These are phyloP conservation scores for Acronicta leporina DNA, from an alignment of 2,888 invertebrate genomes.

Conservation along the genomic window DNA sequence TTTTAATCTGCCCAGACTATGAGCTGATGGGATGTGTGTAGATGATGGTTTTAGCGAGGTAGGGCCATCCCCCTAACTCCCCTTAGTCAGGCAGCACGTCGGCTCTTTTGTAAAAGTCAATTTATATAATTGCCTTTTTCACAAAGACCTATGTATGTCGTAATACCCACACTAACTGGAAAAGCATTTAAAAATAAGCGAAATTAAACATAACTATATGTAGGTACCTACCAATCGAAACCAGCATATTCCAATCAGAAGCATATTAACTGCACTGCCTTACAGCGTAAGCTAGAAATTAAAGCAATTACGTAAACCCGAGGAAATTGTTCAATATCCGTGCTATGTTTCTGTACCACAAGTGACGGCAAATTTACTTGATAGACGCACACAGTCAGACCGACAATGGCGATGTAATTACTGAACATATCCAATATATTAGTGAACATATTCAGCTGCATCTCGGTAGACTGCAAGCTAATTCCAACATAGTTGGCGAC, in stretches of 20 bases:
- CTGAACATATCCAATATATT: constrained; percentile 14
- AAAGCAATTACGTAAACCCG: constrained; percentile 66
- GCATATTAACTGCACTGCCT: constrained; percentile 18
- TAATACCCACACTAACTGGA: constrained; percentile 13
- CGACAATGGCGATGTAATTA: constrained; percentile 56
- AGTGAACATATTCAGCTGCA: too few relatives aligned
- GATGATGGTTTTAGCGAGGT: too few relatives aligned
- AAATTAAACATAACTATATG: constrained; percentile 44
- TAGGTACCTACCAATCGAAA: constrained; percentile 22
- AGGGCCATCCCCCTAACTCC: too few relatives aligned
- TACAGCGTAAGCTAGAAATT: constrained; percentile 56
- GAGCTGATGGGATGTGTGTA: too few relatives aligned
- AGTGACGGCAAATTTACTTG: constrained; percentile 57
- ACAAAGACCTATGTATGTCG: constrained; percentile 3
- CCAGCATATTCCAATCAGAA: constrained; percentile 32
- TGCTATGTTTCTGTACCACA: constrained; percentile 50
- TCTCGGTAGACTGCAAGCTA: too few relatives aligned
- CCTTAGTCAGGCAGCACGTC: too few relatives aligned
- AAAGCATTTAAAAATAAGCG: constrained; percentile 22
- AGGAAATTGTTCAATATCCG: constrained; percentile 79
- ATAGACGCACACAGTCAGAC: constrained; percentile 42
- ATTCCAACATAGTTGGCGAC: too few relatives aligned
- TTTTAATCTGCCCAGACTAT: too few relatives aligned
- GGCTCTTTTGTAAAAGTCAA: constrained; percentile 21
- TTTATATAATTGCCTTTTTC: constrained; percentile 20